phyloP scores from a whole-genome alignment of 1,140 invertebrate genomes.

The Aplysia californica region DNA sequence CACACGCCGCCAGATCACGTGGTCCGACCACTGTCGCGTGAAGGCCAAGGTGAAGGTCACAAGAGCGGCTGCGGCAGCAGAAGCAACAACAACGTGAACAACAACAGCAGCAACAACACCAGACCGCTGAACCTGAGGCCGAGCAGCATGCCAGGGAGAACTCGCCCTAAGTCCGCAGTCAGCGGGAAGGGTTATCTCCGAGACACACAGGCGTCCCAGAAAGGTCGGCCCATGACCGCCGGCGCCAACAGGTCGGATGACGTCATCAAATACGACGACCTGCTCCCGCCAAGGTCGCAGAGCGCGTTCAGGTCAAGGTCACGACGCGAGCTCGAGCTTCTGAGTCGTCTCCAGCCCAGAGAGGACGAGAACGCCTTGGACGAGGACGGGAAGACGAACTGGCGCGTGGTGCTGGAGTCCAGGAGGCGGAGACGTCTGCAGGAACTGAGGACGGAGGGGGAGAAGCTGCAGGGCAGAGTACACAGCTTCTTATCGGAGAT shows the following conservation, averaged over 20 bases:
- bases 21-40: too few species aligned
- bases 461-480: neutral
- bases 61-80: too few species aligned
- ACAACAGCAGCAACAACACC: too few species aligned
- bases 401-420: neutral
- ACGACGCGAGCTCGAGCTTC: neutral
- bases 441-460: neutral
- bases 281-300: neutral
- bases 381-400: neutral
- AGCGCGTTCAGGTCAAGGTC: conserved; percentile 9
- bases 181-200: neutral
- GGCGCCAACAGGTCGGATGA: neutral
- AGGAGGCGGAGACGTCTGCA: neutral
- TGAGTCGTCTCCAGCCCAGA: neutral
- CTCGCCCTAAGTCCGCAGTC: neutral
- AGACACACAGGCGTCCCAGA: neutral
- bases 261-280: neutral
- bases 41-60: too few species aligned
- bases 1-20: too few species aligned
- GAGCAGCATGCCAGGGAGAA: too few species aligned
- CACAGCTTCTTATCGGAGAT: neutral
- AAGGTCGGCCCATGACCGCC: neutral
- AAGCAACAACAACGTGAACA: too few species aligned
- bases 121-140: too few species aligned
- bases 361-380: neutral